phyloP scores from a whole-genome alignment of 2,797 vertebrate species.

The Pipistrellus pipistrellus region DNA sequence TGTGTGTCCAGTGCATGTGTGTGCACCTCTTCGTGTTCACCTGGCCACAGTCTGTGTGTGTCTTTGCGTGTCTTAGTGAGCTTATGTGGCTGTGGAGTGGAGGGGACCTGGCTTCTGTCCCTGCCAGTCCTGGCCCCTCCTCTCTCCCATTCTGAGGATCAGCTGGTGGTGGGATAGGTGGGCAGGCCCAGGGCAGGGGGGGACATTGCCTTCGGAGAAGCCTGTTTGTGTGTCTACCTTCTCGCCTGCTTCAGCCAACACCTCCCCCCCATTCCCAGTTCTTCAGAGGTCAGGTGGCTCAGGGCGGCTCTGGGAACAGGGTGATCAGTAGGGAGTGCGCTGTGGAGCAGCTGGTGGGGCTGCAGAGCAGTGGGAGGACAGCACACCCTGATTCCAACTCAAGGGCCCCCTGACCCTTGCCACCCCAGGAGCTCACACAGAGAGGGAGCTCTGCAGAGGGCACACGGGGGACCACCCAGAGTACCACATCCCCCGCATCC shows the following conservation, averaged over 20 bases:
- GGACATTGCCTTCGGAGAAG: slow-evolving; percentile 1
- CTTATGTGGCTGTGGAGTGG: not conserved
- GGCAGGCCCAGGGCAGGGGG: not conserved
- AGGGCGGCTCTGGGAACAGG: not conserved
- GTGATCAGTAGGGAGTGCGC: not conserved
- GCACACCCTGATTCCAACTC: not conserved
- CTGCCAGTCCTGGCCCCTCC: not conserved
- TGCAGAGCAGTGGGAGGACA: not conserved
- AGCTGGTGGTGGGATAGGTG: not conserved
- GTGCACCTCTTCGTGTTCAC: rapidly evolving
- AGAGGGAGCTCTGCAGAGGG: slow-evolving; percentile 23
- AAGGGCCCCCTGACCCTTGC: not conserved
- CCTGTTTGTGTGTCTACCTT: slow-evolving; percentile 57
- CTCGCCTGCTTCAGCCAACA: not conserved
- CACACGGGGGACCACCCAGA: not conserved
- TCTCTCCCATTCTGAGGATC: not conserved
- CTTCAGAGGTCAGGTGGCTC: slow-evolving; percentile 47
- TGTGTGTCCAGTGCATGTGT: not conserved
- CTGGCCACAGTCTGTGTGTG: not conserved
- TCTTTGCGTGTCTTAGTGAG: not conserved
- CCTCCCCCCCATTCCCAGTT: not conserved
- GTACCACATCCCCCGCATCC: not conserved
- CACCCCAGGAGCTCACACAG: not conserved
- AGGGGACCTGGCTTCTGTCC: not conserved
- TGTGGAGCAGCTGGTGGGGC: not conserved